phyloP scores from a whole-genome alignment of 2,113 vertebrate genomes.

The Scomber japonicus region DNA sequence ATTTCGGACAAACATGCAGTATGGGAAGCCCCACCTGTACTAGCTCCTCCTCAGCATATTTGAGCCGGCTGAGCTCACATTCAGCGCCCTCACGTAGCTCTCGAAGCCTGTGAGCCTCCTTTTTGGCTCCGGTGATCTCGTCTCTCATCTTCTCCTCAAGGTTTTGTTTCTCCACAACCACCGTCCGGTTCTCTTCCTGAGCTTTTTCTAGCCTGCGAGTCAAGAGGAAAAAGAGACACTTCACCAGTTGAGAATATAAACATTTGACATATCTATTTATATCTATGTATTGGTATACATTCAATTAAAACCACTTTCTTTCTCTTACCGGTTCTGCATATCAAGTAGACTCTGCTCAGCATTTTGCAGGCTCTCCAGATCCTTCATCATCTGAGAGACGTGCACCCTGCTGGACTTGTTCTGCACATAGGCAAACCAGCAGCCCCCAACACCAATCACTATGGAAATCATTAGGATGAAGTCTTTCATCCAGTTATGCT shows the following conservation, averaged over 20 bases:
- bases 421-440: slow-evolving; percentile 98
- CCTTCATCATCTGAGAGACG: slow-evolving; percentile 98
- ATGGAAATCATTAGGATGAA: slow-evolving; percentile 96
- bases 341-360: slow-evolving; percentile 96
- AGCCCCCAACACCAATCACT: slow-evolving; percentile 96
- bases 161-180: slow-evolving; percentile 98
- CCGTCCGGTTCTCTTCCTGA: slow-evolving; percentile 97
- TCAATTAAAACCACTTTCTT: background rate
- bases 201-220: slow-evolving; percentile 93
- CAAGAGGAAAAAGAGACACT: background rate
- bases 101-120: slow-evolving; percentile 91
- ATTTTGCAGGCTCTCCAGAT: slow-evolving; percentile 95
- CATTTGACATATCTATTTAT: background rate
- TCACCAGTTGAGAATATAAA: background rate
- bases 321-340: slow-evolving; percentile 92
- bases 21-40: slow-evolving; percentile 89
- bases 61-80: slow-evolving; percentile 95
- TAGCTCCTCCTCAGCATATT: slow-evolving; percentile 97
- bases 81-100: slow-evolving; percentile 95
- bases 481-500: slow-evolving; percentile 99
- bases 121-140: slow-evolving; percentile 96
- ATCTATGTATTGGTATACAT: background rate
- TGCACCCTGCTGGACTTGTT: slow-evolving; percentile 97
- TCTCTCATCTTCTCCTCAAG: slow-evolving; percentile 98
- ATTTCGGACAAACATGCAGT: no score